These are phyloP conservation scores for Slavum lentiscoides DNA, from an alignment of 2,888 invertebrate species.

Conservation along the genomic window DNA sequence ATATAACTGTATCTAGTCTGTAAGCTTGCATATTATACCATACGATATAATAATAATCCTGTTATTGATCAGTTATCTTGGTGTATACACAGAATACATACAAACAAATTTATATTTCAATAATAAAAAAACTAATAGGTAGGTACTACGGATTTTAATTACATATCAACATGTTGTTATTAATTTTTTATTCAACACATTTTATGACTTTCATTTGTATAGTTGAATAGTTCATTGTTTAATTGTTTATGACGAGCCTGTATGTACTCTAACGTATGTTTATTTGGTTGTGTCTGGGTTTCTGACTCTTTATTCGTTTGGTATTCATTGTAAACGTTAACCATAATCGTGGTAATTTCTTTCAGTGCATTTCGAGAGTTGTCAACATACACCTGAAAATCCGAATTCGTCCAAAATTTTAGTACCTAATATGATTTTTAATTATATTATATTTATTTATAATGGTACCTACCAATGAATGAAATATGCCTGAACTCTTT, in stretches of 20 bases:
- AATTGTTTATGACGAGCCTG: background rate
- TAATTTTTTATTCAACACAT: background rate
- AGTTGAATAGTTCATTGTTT: conserved; percentile 4
- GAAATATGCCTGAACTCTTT: conserved; percentile 31
- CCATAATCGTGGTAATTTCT: conserved; percentile 17
- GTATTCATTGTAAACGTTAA: conserved; percentile 12
- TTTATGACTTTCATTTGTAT: background rate
- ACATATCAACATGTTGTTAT: too few relatives aligned
- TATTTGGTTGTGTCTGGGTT: conserved; percentile 9
- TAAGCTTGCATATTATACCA: too few relatives aligned
- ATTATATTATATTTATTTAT: background rate
- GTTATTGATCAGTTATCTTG: too few relatives aligned
- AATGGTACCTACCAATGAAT: conserved; percentile 29
- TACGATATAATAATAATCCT: too few relatives aligned
- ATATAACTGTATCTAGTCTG: too few relatives aligned
- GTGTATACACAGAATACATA: too few relatives aligned
- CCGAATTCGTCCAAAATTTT: background rate
- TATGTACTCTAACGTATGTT: conserved; percentile 14
- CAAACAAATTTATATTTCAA: too few relatives aligned
- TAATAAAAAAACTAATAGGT: too few relatives aligned
- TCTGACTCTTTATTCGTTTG: background rate
- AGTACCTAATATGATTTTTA: background rate
- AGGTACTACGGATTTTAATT: too few relatives aligned
- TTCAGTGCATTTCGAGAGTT: conserved; percentile 11
- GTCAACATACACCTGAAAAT: conserved; percentile 31